These are phyloP conservation scores for Coptotermes formosanus DNA, from an alignment of 1,140 invertebrate genomes.

Conservation along the genomic window DNA sequence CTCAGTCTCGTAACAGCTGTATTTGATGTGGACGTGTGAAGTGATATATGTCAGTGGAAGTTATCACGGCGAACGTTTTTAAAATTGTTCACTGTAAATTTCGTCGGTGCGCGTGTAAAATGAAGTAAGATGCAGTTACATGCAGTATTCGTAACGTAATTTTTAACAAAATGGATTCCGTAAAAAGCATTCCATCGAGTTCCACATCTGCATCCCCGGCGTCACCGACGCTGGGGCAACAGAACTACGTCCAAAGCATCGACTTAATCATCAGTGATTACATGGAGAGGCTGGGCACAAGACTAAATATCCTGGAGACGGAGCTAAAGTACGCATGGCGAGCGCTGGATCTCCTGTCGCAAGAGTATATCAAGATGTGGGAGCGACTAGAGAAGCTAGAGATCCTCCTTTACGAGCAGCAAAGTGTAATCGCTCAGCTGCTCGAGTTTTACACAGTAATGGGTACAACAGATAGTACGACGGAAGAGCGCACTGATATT, in stretches of 20 bases:
- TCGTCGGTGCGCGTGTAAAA: background rate
- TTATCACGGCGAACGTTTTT: background rate
- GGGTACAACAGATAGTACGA: conserved; percentile 43
- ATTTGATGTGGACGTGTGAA: background rate
- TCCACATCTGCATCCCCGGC: conserved; percentile 17
- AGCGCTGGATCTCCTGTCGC: conserved; percentile 83
- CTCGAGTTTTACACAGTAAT: conserved; percentile 70
- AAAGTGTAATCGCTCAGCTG: conserved; percentile 85
- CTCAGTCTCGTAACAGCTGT: background rate
- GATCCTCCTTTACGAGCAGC: conserved; percentile 82
- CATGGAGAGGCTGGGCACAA: conserved; percentile 83
- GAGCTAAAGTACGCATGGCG: conserved; percentile 90
- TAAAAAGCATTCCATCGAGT: conserved; percentile 13
- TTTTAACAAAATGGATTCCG: conserved; percentile 24
- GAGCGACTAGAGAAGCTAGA: conserved; percentile 89
- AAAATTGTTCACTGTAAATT: background rate
- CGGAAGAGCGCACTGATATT: conserved; percentile 45
- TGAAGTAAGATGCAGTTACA: background rate
- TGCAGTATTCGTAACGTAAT: background rate
- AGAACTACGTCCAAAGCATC: conserved; percentile 30
- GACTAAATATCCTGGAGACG: conserved; percentile 82
- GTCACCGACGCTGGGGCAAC: background rate
- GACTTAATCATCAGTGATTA: conserved; percentile 69
- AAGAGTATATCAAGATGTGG: conserved; percentile 94
- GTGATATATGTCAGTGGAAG: background rate